Base-by-base conservation (phyloP, 2,888 invertebrate species). In the Pediacus dermestoides region DNA sequence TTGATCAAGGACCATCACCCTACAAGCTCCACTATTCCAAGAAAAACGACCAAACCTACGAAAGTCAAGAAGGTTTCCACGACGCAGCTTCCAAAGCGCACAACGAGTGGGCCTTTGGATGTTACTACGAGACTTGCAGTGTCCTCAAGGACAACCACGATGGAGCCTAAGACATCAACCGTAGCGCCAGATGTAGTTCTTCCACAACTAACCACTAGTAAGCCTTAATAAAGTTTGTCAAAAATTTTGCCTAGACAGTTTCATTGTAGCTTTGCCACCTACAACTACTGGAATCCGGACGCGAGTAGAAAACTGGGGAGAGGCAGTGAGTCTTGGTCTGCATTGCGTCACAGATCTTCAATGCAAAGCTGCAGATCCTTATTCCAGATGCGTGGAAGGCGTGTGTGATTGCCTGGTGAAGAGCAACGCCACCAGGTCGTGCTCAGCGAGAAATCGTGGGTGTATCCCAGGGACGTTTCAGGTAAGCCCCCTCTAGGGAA, bases 401-500 rank as follows among this genome's bases (percentile, higher is more conserved):
- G 71, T 76, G 34, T 92, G 92, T 61, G 88, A 91, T 60, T 92
- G 91, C 63, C 70, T 77, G 6, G 68, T 75, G 44, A 71, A 73
- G 30, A 73, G 71, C 8, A 80, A 80, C 46, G 73, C 74, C 13
- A 79, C 80, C 28, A 73, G 73, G 9, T 70, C 74, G 9, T 90
- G 91, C 67, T 78, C 81, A 10, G 85, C 88, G 1, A 71, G 76
- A 30, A 80, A 78, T 55, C 78, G 82, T 36, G 91, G 90, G 26
- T 92, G 92, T 63, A 78, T 85, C 50, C 78, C 82, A 9, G 88
- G 88, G 42, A 92, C 91, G 9, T 92, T 91, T 67, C 88, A 88
- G 72, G 82, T 83, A 46, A 50, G 27, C 22, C 8, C 2, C 4
- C 9, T 3, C 3, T 6, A n/a, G 10, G 23, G 3, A 23, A 23